These are phyloP conservation scores for Drosophila mauritiana DNA, from an alignment of 1,140 invertebrate species.

Conservation along the genomic window DNA sequence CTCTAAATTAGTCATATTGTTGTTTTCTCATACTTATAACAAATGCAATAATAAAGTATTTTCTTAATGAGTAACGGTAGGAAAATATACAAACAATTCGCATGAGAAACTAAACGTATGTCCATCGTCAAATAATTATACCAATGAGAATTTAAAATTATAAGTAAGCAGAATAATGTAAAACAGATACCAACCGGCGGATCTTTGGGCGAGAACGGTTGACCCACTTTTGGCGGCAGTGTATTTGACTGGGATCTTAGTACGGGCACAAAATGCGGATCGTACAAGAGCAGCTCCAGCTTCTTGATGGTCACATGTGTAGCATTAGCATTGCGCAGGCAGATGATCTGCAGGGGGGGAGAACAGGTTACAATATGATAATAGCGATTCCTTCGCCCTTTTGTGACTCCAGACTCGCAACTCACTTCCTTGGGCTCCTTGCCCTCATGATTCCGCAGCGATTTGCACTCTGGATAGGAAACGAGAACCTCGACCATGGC, in stretches of 20 bases:
- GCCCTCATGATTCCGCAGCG: conserved; percentile 89
- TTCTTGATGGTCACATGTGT: conserved; percentile 85
- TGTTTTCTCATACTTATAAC: too few species aligned
- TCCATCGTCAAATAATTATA: too few species aligned
- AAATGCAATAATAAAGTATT: too few species aligned
- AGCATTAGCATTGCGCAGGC: conserved; percentile 86
- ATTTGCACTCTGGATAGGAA: conserved; percentile 91
- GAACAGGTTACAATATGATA: background rate
- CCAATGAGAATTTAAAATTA: too few species aligned
- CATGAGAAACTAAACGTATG: too few species aligned
- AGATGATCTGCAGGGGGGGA: conserved; percentile 87
- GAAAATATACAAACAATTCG: too few species aligned
- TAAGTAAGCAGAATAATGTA: background rate
- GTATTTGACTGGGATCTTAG: conserved; percentile 90
- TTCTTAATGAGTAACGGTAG: too few species aligned
- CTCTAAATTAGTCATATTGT: too few species aligned
- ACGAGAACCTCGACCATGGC: conserved; percentile 91
- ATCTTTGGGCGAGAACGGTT: conserved; percentile 89
- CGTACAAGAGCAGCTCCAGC: conserved; percentile 88
- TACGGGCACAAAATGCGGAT: conserved; percentile 94
- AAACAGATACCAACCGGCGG: conserved; percentile 86
- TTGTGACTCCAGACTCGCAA: background rate
- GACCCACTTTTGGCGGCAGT: conserved; percentile 89
- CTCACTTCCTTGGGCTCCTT: conserved; percentile 91
- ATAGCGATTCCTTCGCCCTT: background rate